These are phyloP conservation scores for Rhegmatorhina hoffmannsi DNA, from an alignment of 2,113 vertebrate genomes.

Conservation along the genomic window DNA sequence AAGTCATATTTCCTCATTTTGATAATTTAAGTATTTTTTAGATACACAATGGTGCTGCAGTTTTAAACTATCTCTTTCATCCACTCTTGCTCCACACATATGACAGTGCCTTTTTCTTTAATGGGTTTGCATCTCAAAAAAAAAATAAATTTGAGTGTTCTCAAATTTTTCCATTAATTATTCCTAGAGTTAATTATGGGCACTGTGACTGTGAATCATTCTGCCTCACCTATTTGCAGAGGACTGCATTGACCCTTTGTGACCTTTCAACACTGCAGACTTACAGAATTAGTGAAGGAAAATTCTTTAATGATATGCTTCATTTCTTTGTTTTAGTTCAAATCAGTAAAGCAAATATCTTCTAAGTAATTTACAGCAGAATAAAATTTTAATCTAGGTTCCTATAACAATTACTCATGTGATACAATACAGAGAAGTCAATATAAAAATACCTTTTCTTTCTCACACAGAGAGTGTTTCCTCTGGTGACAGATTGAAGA, in stretches of 20 bases:
- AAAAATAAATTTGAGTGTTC: not conserved
- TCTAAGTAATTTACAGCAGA: not conserved
- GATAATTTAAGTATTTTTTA: not conserved
- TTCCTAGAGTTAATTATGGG: not conserved
- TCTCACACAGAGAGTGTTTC: not conserved
- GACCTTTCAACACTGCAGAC: not conserved
- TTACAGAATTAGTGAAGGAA: not conserved
- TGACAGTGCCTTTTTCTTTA: not conserved
- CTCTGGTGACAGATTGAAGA: not conserved
- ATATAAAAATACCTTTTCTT: not conserved
- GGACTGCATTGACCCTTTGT: not conserved
- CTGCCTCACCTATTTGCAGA: not conserved
- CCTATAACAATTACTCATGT: not conserved
- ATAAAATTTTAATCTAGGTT: not conserved
- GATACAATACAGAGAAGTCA: not conserved
- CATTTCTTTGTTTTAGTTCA: not conserved
- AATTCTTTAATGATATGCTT: not conserved
- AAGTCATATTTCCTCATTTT: not conserved
- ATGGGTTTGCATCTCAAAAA: not conserved
- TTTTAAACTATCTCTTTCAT: not conserved
- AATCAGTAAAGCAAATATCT: not conserved
- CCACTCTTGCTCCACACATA: not conserved
- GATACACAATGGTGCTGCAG: not conserved
- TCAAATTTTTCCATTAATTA: not conserved
- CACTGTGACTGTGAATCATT: not conserved